Evolutionary conservation across 2,888 invertebrate species (phyloP), one percentile per base, ranked within the genome.

Genomic region (Ptychoptera contaminata): DNA sequence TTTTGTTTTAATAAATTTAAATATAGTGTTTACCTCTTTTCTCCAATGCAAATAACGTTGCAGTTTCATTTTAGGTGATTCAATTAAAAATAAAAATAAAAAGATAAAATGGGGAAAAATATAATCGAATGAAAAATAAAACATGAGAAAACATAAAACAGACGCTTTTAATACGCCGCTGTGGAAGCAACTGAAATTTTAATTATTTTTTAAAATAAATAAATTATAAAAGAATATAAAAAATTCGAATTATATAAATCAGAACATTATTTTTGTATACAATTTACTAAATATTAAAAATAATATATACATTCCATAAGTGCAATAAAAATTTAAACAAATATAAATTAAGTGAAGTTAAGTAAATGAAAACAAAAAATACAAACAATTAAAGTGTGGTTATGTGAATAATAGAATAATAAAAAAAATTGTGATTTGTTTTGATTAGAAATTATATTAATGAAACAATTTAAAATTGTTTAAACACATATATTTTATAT

Each of bases 111-210:
- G n/a, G 23, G 23, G 23, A 7, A 23, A 23, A 23, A 23, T 23
- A 23, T 23, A 23, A 23, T 23, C 23, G 23, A 23, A 23, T 23
- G 23, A 23, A 23, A n/a, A 23, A 23, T 23, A 23, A 23, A 23
- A 23, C 23, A 23, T 23, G 23, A 23, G 23, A 23, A 23, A 23
- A 46, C 44, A 46, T 23, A 47, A 44, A 48, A 44, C 40, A 42
- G 50, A 50, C 49, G 51, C 49, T 49, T 46, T 43, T 37, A 37
- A 48, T 46, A 43, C 47, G 52, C 55, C 55, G 45, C 32, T 12
- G 16, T 29, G 42, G 54, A 54, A 55, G 56, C 32, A 32, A 32
- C 32, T 9, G n/a, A 32, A 8, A 32, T 3, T 7, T n/a, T 11
- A 32, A 32, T n/a, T n/a, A 32, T 9, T 32, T 7, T 8, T 32